Evolutionary conservation across 2,888 invertebrate species (phyloP), one percentile per base, ranked within the genome.

Genomic region (Petrolisthes manimaculis): DNA sequence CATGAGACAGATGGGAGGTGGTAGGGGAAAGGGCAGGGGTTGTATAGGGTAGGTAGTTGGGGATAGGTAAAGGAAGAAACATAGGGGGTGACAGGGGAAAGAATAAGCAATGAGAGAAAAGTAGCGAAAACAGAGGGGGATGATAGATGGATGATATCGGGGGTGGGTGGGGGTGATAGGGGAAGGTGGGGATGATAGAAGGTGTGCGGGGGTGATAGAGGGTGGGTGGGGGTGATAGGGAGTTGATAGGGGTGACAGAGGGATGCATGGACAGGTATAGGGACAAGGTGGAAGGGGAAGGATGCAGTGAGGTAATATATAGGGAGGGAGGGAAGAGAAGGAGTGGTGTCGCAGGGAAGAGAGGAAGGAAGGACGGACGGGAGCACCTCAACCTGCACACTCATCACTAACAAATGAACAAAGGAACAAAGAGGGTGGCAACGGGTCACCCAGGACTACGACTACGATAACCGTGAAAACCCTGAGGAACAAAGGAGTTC

Each of bases 351-450:
- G 37, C 0, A 75, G 75, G 24, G 75, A 75, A 37, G n/a, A n/a
- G 24, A 75, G 37, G 37, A 37, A 24, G 61, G 61, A 14, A 18
- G 12, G 12, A 61, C 9, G 12, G 18, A 61, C 12, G 61, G 18
- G 61, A 18, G 61, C 18, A 18, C 61, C 61, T 83, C 54, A 83
- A 61, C 74, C 53, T 53, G 56, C 84, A 54, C 84, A 84, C 84
- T 83, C 83, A 83, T 83, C 84, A 84, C 84, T 71, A 75, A 84
- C 84, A 84, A 74, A 84, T 75, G 75, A 56, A 84, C 84, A 84
- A 75, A 84, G 75, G 75, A 75, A 84, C 84, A 84, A 75, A 84
- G 75, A 84, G 56, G 75, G 61, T 55, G 84, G 84, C 77, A 83
- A 74, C 54, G 54, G 84, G 84, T 75, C 84, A 84, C 55, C 84